Conservation (phyloP, 2,113 vertebrate genomes). For the Halichoerus grypus region DNA sequence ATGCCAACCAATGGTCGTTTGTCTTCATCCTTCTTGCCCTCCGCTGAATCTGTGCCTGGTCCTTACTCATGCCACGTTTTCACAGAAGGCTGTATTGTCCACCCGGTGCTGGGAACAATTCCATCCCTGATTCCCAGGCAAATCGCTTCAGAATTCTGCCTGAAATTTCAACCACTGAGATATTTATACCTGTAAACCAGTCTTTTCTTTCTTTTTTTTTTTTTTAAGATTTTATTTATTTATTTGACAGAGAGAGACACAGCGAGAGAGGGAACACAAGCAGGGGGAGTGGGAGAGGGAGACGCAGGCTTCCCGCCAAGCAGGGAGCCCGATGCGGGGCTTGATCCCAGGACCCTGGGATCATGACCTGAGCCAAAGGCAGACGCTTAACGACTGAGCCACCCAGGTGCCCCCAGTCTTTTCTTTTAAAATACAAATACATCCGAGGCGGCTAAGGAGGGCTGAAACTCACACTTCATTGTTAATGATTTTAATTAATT, state of each 20-base stretch:
- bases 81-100: constrained; percentile 71
- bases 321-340: too few relatives aligned
- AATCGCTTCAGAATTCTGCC: constrained; percentile 60
- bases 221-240: too few relatives aligned
- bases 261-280: too few relatives aligned
- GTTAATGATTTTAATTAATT: constrained; percentile 54
- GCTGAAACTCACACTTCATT: not conserved
- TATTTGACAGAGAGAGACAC: too few relatives aligned
- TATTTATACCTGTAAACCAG: not conserved
- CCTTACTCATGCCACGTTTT: constrained; percentile 8
- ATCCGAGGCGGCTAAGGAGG: not conserved
- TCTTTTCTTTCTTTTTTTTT: not conserved
- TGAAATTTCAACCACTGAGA: constrained; percentile 33
- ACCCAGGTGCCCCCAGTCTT: not conserved
- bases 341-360: too few relatives aligned
- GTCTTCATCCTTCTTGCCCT: constrained; percentile 55
- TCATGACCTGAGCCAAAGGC: too few relatives aligned
- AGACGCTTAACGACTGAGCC: too few relatives aligned
- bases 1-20: constrained; percentile 15
- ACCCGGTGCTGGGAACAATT: not conserved
- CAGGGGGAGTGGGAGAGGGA: too few relatives aligned
- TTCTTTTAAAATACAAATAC: constrained; percentile 40
- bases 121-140: not conserved
- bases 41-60: constrained; percentile 46
- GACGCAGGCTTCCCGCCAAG: too few relatives aligned